Percentiles rank a stretch among this genome's conserved stretches.
Conservation (phyloP, 2,113 vertebrate genomes). For the Limnothrissa miodon region DNA sequence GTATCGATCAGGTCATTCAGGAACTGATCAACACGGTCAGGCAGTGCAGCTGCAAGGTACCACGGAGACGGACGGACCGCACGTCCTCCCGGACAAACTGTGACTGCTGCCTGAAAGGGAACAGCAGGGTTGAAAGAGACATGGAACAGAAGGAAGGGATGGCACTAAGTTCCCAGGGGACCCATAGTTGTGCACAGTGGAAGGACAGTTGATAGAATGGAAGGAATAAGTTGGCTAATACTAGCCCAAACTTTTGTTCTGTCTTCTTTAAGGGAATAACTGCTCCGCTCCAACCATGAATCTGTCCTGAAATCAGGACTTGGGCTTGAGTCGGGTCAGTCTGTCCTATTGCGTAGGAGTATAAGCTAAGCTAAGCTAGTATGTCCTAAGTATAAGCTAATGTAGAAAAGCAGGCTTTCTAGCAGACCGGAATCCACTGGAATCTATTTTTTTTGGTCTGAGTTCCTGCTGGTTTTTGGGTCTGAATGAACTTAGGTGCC, state of each 20-base stretch:
- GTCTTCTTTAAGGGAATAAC: background rate
- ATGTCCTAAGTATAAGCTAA: background rate
- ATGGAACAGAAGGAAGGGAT: background rate
- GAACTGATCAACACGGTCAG: slow-evolving; percentile 96
- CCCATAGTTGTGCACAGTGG: background rate
- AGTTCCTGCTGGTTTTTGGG: background rate
- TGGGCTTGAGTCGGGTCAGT: no score
- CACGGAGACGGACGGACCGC: slow-evolving; percentile 24
- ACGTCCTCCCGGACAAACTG: slow-evolving; percentile 19
- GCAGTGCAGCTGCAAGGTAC: slow-evolving; percentile 95
- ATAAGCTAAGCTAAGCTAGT: no score
- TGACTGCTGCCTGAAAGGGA: background rate
- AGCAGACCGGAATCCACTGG: background rate
- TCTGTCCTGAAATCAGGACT: no score
- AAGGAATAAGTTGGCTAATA: background rate
- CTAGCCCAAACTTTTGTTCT: background rate
- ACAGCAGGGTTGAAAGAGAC: slow-evolving; percentile 29
- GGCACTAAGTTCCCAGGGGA: background rate
- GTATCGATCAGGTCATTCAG: slow-evolving; percentile 97
- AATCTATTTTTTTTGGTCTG: background rate
- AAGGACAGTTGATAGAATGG: background rate
- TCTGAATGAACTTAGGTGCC: background rate
- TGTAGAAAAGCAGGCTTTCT: background rate
- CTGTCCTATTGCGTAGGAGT: background rate
- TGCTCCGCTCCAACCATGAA: no score